Evolutionary conservation across 2,797 vertebrate genomes (phyloP), one percentile per base, ranked within the genome.

Genomic region (Eupleurogrammus muticus): DNA sequence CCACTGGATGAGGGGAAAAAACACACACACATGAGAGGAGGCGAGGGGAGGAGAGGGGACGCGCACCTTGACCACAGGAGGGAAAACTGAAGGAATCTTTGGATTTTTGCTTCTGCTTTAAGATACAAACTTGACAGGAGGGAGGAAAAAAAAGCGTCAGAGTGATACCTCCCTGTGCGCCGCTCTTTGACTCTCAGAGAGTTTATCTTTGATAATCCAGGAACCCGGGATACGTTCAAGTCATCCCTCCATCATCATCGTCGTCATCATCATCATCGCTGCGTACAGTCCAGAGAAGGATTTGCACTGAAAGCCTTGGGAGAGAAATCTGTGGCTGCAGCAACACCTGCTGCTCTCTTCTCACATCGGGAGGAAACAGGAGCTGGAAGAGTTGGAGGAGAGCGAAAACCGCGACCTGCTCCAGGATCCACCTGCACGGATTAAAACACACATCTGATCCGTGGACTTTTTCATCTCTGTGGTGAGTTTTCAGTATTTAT

Each of bases 11-110:
- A 75, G 72, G n/a, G n/a, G n/a, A n/a, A 28, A 67, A 70, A 76
- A 76, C 66, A n/a, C n/a, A n/a, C n/a, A n/a, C 79, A 81, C 85
- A 84, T 85, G 79, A 80, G 79, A 78, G 70, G 48, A 16, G 23
- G 12, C 2, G 2, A 46, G 11, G 21, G 1, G 60, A 71, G 35
- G 64, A 36, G 55, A 56, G 66, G 81, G 69, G 84, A 88, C 72
- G 79, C 80, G 51, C 67, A 75, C 59, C 75, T 76, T 46, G 60
- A 32, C 53, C 60, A 17, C 62, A 68, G 60, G 40, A 70, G n/a
- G 21, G 7, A 40, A 40, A 54, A 20, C 2, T 49, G 5, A 64
- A 46, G 52, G 48, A 54, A 35, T 28, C 50, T 71, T 53, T 54
- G 6, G 13, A 17, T 12, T n/a, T n/a, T n/a, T n/a, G n/a, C n/a